Conservation (phyloP, 2,113 vertebrate species). For the Mandrillus leucophaeus region DNA sequence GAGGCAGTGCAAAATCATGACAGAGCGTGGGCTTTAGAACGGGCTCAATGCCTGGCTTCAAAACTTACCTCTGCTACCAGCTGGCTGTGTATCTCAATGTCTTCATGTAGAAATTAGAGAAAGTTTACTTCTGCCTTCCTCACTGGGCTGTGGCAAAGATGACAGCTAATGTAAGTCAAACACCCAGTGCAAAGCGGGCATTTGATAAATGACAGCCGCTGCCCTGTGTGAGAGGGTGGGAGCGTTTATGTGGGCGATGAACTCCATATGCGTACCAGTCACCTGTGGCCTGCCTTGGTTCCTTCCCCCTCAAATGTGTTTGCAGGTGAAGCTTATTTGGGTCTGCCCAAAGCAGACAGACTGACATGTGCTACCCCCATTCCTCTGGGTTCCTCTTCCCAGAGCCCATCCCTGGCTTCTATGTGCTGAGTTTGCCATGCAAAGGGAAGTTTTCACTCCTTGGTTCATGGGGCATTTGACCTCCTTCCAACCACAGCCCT, state of each 20-base stretch:
- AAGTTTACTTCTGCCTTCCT: neutral
- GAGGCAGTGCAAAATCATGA: rapidly evolving
- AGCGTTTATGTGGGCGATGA: rapidly evolving
- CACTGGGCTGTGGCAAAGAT: rapidly evolving
- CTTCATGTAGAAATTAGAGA: neutral
- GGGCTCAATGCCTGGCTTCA: neutral
- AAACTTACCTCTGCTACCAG: neutral
- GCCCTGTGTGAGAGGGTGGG: neutral
- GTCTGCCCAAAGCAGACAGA: neutral
- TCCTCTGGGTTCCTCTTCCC: neutral
- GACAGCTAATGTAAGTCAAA: rapidly evolving
- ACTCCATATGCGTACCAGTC: too few species aligned
- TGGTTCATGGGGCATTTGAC: too few species aligned
- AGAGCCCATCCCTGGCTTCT: neutral
- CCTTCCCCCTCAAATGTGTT: neutral
- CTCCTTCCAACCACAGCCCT: neutral
- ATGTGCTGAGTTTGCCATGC: rapidly evolving
- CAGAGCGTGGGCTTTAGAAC: neutral
- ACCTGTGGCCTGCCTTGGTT: neutral
- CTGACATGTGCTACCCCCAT: neutral
- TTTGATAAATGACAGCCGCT: neutral
- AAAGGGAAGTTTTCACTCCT: neutral
- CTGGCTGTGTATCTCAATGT: rapidly evolving
- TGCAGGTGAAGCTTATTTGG: too few species aligned
- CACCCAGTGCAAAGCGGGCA: rapidly evolving